phyloP scores from a whole-genome alignment of 2,797 vertebrate genomes.

The Bradypodion ventrale region DNA sequence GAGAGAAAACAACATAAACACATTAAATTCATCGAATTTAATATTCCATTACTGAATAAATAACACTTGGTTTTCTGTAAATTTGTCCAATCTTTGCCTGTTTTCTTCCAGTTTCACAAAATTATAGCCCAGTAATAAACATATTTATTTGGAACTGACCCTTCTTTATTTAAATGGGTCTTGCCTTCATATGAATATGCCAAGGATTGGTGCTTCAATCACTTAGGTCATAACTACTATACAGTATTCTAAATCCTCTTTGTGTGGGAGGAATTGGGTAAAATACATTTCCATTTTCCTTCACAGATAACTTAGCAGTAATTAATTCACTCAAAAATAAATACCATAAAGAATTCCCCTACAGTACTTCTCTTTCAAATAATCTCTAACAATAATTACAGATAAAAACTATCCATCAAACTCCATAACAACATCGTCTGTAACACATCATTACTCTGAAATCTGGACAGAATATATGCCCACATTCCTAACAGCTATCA shows the following conservation, averaged over 20 bases:
- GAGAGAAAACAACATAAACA: not conserved
- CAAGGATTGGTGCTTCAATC: not conserved
- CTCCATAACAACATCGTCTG: not conserved
- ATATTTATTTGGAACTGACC: not conserved
- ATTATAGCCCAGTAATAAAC: not conserved
- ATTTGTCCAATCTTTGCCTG: not conserved
- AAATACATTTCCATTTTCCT: not conserved
- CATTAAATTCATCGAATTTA: not conserved
- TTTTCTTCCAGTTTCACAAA: not conserved
- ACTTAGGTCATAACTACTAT: not conserved
- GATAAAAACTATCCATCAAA: not conserved
- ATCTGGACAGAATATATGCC: not conserved
- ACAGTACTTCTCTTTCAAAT: not conserved
- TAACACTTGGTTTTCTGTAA: slow-evolving; percentile 3
- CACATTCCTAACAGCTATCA: not conserved
- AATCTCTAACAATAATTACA: not conserved
- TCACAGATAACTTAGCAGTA: not conserved
- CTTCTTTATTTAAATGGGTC: not conserved
- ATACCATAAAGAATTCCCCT: not conserved
- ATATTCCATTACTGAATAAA: not conserved
- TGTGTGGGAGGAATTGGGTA: not conserved
- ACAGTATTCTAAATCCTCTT: not conserved
- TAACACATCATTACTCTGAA: not conserved
- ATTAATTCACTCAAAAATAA: slow-evolving; percentile 2
- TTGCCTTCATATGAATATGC: not conserved